A percentile compares a stretch with the other conserved stretches of the same genome.
phyloP scores from a whole-genome alignment of 2,888 invertebrate genomes.

The Mystacides longicornis region DNA sequence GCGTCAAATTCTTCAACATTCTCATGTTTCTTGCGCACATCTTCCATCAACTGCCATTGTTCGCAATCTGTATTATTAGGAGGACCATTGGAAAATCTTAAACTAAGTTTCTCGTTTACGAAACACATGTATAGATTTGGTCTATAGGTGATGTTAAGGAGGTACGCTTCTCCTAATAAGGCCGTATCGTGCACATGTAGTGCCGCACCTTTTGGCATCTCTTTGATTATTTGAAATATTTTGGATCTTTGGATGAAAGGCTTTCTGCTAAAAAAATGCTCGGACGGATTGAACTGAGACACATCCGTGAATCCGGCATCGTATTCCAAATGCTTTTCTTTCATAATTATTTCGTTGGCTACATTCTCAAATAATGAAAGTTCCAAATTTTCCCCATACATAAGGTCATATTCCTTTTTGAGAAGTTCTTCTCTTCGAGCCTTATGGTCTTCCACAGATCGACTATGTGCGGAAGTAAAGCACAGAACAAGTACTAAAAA shows the following conservation, averaged over 20 bases:
- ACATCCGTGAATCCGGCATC: conserved; percentile 49
- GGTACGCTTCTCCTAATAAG: conserved; percentile 52
- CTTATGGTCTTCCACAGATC: conserved; percentile 28
- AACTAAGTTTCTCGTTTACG: background rate
- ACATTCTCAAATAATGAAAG: conserved; percentile 43
- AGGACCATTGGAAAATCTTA: conserved; percentile 32
- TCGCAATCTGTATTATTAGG: conserved; percentile 27
- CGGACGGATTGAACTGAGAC: conserved; percentile 53
- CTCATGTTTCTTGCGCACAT: conserved; percentile 36
- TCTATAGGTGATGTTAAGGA: conserved; percentile 56
- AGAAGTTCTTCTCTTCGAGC: conserved; percentile 39
- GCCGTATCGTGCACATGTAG: conserved; percentile 65
- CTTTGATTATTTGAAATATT: conserved; percentile 57
- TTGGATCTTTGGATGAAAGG: conserved; percentile 52
- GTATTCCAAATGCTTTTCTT: conserved; percentile 47
- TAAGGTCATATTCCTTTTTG: conserved; percentile 39
- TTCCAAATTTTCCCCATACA: conserved; percentile 46
- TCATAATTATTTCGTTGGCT: conserved; percentile 55
- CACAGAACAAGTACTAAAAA: no score
- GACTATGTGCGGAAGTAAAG: no score
- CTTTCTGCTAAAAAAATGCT: conserved; percentile 57
- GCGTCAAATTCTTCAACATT: conserved; percentile 45
- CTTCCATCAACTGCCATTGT: conserved; percentile 47
- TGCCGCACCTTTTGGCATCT: conserved; percentile 69
- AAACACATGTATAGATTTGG: background rate